phyloP scores from a whole-genome alignment of 2,113 vertebrate genomes.

The Baryphthengus martii region DNA sequence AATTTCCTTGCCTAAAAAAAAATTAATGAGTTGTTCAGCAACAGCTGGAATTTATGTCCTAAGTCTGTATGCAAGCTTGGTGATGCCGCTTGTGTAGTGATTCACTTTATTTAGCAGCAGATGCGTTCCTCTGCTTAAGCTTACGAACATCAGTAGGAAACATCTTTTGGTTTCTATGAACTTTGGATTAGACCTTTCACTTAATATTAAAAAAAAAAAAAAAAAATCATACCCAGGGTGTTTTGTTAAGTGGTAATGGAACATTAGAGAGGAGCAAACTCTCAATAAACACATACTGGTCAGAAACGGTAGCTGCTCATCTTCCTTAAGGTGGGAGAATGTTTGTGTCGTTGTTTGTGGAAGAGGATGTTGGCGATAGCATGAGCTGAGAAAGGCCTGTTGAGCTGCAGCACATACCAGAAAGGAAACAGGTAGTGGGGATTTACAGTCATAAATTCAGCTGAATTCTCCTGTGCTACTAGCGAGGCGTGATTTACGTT shows the following conservation, averaged over 20 bases:
- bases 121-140: background rate
- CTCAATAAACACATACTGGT: rapidly evolving
- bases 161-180: background rate
- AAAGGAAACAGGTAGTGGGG: background rate
- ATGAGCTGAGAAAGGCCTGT: background rate
- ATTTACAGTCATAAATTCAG: background rate
- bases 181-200: background rate
- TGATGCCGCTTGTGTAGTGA: background rate
- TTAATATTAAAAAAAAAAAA: background rate
- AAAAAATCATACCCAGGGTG: background rate
- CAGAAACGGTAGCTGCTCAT: background rate
- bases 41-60: background rate
- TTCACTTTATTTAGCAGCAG: background rate
- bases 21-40: background rate
- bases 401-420: background rate
- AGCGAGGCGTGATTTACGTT: background rate
- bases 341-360: background rate
- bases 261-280: background rate
- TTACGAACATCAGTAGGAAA: background rate
- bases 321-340: background rate
- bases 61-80: background rate
- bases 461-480: background rate
- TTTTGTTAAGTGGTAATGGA: background rate
- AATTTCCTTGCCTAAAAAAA: background rate
- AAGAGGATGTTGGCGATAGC: background rate